Evolutionary conservation across 2,888 invertebrate genomes (phyloP), one percentile per base, ranked within the genome.

Genomic region (Sicus ferrugineus): DNA sequence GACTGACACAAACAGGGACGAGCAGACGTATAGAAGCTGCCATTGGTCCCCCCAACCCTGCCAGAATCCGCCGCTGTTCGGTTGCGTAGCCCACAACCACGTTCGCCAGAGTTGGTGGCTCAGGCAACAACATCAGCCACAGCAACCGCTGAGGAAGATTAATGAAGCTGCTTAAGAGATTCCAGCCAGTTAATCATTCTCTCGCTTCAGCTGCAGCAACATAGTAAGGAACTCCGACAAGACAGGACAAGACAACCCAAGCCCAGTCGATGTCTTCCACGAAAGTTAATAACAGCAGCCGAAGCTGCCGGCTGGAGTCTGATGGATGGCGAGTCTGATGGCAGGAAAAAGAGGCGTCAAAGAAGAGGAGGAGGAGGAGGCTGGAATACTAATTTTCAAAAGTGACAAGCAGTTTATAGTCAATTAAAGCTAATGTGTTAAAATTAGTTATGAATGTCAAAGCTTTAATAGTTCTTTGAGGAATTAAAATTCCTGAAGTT

Each of bases 141-240:
- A 48, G 59, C 58, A 42, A 48, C 42, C 59, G 46, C 21, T 67
- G 42, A 38, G 56, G 42, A 82, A 82, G 81, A 82, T 82, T 82
- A 82, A 82, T 82, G 82, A 82, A 80, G 79, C 81, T 81, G 80
- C 79, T 82, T 81, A 81, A 80, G 80, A 80, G 78, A 81, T 80
- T 82, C 78, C 76, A 79, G 81, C 71, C 81, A 81, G 81, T 82
- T 82, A 81, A 82, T 82, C 81, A 82, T 75, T 75, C 74, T 77
- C 73, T 75, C 75, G 74, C 75, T 70, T 73, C 28, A 23, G 67
- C 48, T 67, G 59, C 21, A 48, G 31, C 31, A 59, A 21, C 21
- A 0, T 16, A 54, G 16, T 52, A 54, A 3, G 11, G 16, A 26
- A 9, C 1, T 5, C n/a, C 6, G 9, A 46, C 7, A 26, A 26